Evolutionary conservation across 2,797 vertebrate species (phyloP).

Genomic region (Protonibea diacanthus): DNA sequence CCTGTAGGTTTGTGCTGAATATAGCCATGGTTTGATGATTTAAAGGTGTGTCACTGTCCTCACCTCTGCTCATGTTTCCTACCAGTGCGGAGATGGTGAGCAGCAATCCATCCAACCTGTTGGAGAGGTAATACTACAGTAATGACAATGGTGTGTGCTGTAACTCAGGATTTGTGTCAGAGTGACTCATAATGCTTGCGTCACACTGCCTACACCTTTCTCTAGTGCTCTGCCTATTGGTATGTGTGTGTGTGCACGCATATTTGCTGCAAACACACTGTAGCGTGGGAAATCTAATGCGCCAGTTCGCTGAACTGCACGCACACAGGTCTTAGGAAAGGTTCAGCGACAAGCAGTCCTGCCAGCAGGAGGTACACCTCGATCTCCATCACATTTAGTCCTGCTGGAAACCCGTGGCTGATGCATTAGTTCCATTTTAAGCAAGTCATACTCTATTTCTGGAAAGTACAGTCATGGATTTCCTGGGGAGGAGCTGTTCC

Average conservation of each 20-base stretch:
- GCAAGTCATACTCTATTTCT: slow-evolving; percentile 78
- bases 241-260: slow-evolving; percentile 10
- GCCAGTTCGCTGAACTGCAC: slow-evolving; percentile 21
- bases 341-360: slow-evolving; percentile 36
- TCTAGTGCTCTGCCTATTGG: slow-evolving; percentile 37
- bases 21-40: background rate
- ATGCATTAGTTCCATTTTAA: slow-evolving; percentile 77
- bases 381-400: slow-evolving; percentile 53
- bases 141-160: slow-evolving; percentile 54
- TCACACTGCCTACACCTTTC: slow-evolving; percentile 76
- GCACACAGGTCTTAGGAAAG: slow-evolving; percentile 38
- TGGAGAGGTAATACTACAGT: slow-evolving; percentile 46
- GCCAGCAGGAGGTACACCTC: slow-evolving; percentile 31
- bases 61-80: background rate
- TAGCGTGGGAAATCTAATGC: slow-evolving; percentile 44
- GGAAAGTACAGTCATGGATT: slow-evolving; percentile 76
- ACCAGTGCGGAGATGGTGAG: background rate
- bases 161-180: slow-evolving; percentile 62
- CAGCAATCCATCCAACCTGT: slow-evolving; percentile 52
- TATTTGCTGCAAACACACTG: slow-evolving; percentile 31
- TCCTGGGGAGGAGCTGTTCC: slow-evolving; percentile 65
- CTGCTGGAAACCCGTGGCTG: slow-evolving; percentile 64
- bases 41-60: background rate
- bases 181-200: slow-evolving; percentile 81
- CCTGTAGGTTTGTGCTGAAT: background rate